Conservation (phyloP, 2,797 vertebrate genomes). For the Pelodytes ibericus region DNA sequence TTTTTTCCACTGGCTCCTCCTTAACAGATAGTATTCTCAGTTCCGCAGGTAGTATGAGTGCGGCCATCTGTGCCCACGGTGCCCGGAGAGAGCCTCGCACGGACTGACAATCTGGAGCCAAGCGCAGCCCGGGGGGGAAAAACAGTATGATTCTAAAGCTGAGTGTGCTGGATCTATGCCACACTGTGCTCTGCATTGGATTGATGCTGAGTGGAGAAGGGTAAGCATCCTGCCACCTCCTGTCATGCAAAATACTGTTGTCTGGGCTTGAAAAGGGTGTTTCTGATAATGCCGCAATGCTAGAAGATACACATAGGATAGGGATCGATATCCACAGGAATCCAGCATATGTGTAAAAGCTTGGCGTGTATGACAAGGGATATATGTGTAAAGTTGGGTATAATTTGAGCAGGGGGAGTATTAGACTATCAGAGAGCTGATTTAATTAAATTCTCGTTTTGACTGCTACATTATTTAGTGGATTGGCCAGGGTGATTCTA, state of each 20-base stretch:
- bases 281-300: background rate
- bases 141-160: constrained; percentile 49
- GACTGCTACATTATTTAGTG: too few relatives aligned
- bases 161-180: constrained; percentile 47
- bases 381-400: too few relatives aligned
- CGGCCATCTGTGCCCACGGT: background rate
- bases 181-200: constrained; percentile 48
- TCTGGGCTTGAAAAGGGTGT: too few relatives aligned
- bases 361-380: too few relatives aligned
- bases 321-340: too few relatives aligned
- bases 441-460: too few relatives aligned
- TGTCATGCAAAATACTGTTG: background rate
- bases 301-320: too few relatives aligned
- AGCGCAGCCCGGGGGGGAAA: background rate
- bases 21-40: background rate
- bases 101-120: constrained; percentile 25
- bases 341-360: too few relatives aligned
- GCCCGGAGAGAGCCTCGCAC: background rate
- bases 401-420: too few relatives aligned
- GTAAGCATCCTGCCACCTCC: constrained; percentile 23
- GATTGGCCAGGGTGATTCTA: too few relatives aligned
- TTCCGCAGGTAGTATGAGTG: constrained; percentile 43
- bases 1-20: background rate
- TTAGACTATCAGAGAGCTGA: too few relatives aligned
- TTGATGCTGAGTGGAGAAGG: constrained; percentile 52